phyloP scores from a whole-genome alignment of 2,888 invertebrate genomes.

The Lasioglossum figueresi region DNA sequence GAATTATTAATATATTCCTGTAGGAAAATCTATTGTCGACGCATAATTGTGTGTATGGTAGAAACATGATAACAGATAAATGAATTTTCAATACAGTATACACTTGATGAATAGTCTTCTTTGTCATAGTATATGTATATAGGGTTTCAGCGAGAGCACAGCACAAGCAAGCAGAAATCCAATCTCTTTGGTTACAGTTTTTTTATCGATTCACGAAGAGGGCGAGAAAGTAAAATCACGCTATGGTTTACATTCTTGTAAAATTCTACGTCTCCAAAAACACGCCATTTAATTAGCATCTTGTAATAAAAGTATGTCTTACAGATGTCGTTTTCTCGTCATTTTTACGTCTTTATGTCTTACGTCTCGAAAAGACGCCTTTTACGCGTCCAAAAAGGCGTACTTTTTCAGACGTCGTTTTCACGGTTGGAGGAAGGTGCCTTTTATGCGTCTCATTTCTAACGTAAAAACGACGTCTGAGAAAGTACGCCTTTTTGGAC shows the following conservation, averaged over 20 bases:
- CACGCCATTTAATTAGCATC: background rate
- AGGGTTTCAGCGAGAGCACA: too few species aligned
- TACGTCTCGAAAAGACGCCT: too few species aligned
- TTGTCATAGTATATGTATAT: conserved; percentile 1
- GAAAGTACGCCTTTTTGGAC: too few species aligned
- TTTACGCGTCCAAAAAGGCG: too few species aligned
- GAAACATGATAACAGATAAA: conserved; percentile 39
- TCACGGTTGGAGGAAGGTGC: too few species aligned
- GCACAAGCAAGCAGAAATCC: background rate
- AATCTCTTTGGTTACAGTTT: background rate
- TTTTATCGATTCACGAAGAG: conserved; percentile 4
- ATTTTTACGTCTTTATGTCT: too few species aligned
- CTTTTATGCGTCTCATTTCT: too few species aligned
- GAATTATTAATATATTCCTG: conserved; percentile 15
- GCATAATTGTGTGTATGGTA: conserved; percentile 11
- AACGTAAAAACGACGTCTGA: too few species aligned
- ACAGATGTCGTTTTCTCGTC: too few species aligned
- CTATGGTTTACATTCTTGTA: background rate
- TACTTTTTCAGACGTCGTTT: too few species aligned
- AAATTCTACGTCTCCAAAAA: background rate
- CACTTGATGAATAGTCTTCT: conserved; percentile 41
- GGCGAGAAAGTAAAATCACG: background rate
- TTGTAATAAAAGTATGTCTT: background rate
- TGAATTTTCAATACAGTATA: conserved; percentile 39
- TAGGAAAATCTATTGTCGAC: conserved; percentile 12